phyloP scores from a whole-genome alignment of 1,140 invertebrate genomes.

The Diachasma alloeum region DNA sequence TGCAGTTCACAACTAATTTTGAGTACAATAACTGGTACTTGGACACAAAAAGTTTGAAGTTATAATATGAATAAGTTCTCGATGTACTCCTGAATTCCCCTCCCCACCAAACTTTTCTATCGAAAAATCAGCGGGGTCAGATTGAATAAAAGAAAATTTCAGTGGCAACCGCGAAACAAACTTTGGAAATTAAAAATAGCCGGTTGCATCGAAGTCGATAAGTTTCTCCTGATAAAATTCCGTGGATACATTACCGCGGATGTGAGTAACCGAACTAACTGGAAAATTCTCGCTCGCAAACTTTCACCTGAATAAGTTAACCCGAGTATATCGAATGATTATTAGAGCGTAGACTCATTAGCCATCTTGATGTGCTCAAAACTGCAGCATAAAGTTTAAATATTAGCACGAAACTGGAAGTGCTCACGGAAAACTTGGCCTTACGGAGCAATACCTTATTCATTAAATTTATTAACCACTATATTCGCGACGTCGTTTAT shows the following conservation, averaged over 20 bases:
- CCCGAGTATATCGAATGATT: background rate
- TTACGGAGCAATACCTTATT: background rate
- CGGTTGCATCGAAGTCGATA: background rate
- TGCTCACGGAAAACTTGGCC: background rate
- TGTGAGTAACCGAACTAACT: background rate
- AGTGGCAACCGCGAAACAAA: background rate
- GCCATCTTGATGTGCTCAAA: background rate
- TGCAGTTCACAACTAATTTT: too few relatives aligned
- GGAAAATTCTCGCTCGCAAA: background rate
- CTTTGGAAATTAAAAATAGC: background rate
- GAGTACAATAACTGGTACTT: too few relatives aligned
- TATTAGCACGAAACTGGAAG: slow-evolving; percentile 13
- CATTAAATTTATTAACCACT: background rate
- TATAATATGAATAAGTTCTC: too few relatives aligned
- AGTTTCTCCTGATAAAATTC: background rate
- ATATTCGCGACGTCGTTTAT: background rate
- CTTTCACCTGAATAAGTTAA: background rate
- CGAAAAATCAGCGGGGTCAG: background rate
- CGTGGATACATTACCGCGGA: background rate
- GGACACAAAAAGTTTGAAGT: too few relatives aligned
- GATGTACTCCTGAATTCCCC: too few relatives aligned
- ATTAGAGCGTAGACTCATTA: background rate
- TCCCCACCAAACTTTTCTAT: too few relatives aligned
- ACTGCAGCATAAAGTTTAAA: slow-evolving; percentile 14
- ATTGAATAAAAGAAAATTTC: background rate